Evolutionary conservation across 1,140 invertebrate genomes (phyloP).

Genomic region (Archivesica marissinica): DNA sequence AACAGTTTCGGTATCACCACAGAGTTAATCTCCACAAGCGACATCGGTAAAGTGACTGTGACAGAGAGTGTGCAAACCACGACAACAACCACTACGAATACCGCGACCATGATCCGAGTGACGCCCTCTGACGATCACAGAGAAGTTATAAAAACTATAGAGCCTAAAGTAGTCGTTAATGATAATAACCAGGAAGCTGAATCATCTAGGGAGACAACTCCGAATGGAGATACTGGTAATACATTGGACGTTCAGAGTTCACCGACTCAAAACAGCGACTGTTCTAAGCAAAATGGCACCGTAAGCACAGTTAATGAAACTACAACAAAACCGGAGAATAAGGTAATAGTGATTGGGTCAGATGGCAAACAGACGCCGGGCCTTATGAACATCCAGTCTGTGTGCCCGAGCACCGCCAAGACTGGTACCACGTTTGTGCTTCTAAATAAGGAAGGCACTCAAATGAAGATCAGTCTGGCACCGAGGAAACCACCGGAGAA

Average conservation of each 20-base stretch:
- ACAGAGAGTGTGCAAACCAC: slow-evolving; percentile 65
- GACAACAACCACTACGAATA: slow-evolving; percentile 70
- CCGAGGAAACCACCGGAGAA: slow-evolving; percentile 57
- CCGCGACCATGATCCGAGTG: slow-evolving; percentile 24
- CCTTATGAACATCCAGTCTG: slow-evolving; percentile 72
- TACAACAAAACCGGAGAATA: slow-evolving; percentile 51
- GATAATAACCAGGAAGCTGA: slow-evolving; percentile 17
- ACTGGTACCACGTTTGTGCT: slow-evolving; percentile 75
- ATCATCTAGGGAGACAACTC: slow-evolving; percentile 21
- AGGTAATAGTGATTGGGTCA: slow-evolving; percentile 52
- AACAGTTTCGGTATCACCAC: slow-evolving; percentile 33
- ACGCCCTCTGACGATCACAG: slow-evolving; percentile 32
- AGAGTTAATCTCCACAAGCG: slow-evolving; percentile 50
- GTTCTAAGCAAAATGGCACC: slow-evolving; percentile 7
- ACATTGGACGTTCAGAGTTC: background rate
- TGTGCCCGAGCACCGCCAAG: slow-evolving; percentile 59
- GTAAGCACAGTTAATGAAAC: slow-evolving; percentile 5
- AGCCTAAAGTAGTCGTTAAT: slow-evolving; percentile 38
- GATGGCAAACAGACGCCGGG: slow-evolving; percentile 64
- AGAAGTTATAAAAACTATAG: slow-evolving; percentile 60
- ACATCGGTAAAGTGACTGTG: slow-evolving; percentile 38
- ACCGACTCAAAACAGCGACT: background rate
- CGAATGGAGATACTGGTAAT: slow-evolving; percentile 26
- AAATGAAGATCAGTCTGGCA: slow-evolving; percentile 77
- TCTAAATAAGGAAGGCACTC: slow-evolving; percentile 78